Evolutionary conservation across 2,888 invertebrate genomes (phyloP).

Genomic region (Drosophila peninsularis): DNA sequence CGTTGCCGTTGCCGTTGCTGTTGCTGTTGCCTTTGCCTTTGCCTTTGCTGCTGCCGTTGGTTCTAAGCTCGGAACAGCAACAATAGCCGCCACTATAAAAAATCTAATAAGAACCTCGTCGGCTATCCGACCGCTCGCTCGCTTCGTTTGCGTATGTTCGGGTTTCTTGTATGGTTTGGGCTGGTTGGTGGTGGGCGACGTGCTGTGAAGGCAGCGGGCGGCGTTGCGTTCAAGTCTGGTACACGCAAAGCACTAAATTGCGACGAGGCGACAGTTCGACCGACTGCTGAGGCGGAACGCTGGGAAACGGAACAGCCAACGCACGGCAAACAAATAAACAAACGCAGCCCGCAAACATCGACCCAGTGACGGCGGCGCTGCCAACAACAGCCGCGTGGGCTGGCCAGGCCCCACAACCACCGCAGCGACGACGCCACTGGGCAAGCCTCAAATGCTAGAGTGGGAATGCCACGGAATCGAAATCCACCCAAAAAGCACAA

Average conservation of each 20-base stretch:
- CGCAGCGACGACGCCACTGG: constrained; percentile 39
- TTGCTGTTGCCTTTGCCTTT: constrained; percentile 19
- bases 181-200: constrained; percentile 40
- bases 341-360: constrained; percentile 66
- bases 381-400: constrained; percentile 10
- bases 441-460: constrained; percentile 17
- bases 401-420: constrained; percentile 7
- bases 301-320: constrained; percentile 49
- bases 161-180: constrained; percentile 22
- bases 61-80: constrained; percentile 53
- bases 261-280: constrained; percentile 50
- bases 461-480: constrained; percentile 37
- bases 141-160: constrained; percentile 31
- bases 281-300: constrained; percentile 57
- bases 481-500: constrained; percentile 26
- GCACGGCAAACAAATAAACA: constrained; percentile 68
- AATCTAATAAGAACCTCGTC: constrained; percentile 68
- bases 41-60: constrained; percentile 26
- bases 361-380: constrained; percentile 47
- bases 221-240: constrained; percentile 70
- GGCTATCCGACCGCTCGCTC: constrained; percentile 28
- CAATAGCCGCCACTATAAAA: constrained; percentile 58
- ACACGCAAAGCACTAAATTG: constrained; percentile 69
- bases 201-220: constrained; percentile 44
- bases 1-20: constrained; percentile 14